Percentiles rank a stretch among this genome's conserved stretches.
Conservation (phyloP, 2,888 invertebrate species). For the Cerceris rybyensis region DNA sequence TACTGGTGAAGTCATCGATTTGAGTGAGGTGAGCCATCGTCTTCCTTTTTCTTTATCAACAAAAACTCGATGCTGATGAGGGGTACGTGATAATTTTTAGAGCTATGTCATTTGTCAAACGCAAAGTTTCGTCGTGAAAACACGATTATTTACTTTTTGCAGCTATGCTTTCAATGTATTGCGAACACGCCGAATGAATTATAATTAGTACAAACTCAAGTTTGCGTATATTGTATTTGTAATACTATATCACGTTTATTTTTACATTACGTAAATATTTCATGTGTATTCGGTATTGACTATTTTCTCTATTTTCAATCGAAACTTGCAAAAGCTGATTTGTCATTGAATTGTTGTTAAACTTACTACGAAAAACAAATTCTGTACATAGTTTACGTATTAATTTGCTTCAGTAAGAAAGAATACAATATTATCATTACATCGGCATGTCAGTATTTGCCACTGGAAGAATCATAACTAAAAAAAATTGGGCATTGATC, state of each 20-base stretch:
- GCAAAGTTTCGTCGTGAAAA: conserved; percentile 6
- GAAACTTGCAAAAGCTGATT: neutral
- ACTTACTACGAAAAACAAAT: too few relatives aligned
- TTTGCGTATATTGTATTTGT: conserved; percentile 9
- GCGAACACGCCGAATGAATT: conserved; percentile 18
- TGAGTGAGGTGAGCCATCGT: conserved; percentile 88
- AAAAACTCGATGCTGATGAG: conserved; percentile 52
- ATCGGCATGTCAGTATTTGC: too few relatives aligned
- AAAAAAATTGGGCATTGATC: neutral
- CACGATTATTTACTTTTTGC: conserved; percentile 17
- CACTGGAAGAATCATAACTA: neutral
- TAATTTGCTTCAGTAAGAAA: neutral
- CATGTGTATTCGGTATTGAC: neutral
- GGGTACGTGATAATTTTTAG: conserved; percentile 49
- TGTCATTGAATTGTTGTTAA: too few relatives aligned
- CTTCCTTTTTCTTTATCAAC: conserved; percentile 16
- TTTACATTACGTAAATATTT: neutral
- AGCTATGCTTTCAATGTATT: conserved; percentile 45
- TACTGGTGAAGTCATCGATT: conserved; percentile 93
- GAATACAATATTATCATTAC: conserved; percentile 11
- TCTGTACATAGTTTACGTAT: too few relatives aligned
- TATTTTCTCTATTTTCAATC: neutral
- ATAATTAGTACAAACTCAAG: conserved; percentile 8
- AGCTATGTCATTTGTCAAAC: conserved; percentile 25
- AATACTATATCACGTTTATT: neutral